A percentile compares a stretch with the other conserved stretches of the same genome.
These are phyloP conservation scores for Oplegnathus fasciatus DNA, from an alignment of 2,113 vertebrate genomes.

Conservation along the genomic window DNA sequence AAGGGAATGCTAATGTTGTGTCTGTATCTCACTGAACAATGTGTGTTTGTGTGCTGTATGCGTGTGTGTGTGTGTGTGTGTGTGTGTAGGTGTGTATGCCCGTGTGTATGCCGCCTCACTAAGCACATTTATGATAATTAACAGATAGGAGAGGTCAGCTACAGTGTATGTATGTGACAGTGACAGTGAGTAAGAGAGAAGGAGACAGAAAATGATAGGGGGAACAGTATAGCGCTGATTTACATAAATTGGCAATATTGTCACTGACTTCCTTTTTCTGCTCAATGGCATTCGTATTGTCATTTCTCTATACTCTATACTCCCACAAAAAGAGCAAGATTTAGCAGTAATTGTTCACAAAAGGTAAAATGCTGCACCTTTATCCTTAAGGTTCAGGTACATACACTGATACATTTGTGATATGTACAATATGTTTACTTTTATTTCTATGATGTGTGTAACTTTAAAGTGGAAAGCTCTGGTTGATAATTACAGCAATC, in stretches of 20 bases:
- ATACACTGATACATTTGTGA: not conserved
- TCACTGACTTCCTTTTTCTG: slow-evolving; percentile 25
- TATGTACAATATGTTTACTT: not conserved
- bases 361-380: not conserved
- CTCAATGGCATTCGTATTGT: slow-evolving; percentile 7
- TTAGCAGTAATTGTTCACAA: slow-evolving; percentile 12
- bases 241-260: slow-evolving; percentile 52
- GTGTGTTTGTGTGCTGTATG: slow-evolving; percentile 48
- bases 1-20: slow-evolving; percentile 80
- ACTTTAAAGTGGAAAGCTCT: not conserved
- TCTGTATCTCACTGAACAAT: slow-evolving; percentile 63
- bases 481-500: not conserved
- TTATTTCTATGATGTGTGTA: not conserved
- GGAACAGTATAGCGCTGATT: slow-evolving; percentile 42
- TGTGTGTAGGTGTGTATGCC: not conserved
- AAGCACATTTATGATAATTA: slow-evolving; percentile 83
- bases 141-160: slow-evolving; percentile 65
- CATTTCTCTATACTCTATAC: slow-evolving; percentile 1
- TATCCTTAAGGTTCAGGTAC: not conserved
- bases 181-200: slow-evolving; percentile 21
- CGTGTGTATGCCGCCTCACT: slow-evolving; percentile 51
- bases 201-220: slow-evolving; percentile 40
- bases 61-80: slow-evolving; percentile 2
- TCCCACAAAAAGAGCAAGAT: not conserved
- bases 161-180: slow-evolving; percentile 40